phyloP scores from a whole-genome alignment of 2,113 vertebrate species.

The Psephotus haematonotus region DNA sequence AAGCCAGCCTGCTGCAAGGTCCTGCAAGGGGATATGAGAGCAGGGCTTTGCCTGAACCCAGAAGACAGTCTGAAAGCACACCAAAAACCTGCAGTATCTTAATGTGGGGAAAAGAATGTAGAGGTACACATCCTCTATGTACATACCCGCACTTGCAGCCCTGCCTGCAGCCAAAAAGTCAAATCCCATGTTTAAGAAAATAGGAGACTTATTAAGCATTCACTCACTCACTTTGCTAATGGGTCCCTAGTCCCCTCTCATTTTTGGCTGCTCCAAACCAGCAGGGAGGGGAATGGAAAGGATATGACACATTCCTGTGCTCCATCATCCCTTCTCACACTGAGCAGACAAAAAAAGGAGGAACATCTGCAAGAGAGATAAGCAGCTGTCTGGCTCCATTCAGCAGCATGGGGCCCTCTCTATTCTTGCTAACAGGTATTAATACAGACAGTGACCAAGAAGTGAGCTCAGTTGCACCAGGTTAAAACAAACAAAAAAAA shows the following conservation, averaged over 20 bases:
- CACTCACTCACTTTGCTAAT: not conserved
- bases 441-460: not conserved
- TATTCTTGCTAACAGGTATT: not conserved
- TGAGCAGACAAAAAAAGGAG: not conserved
- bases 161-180: not conserved
- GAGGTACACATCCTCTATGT: not conserved
- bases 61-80: not conserved
- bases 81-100: not conserved
- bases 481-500: not conserved
- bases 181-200: not conserved
- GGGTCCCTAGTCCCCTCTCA: not conserved
- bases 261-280: constrained; percentile 5
- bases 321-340: not conserved
- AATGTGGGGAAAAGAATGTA: not conserved
- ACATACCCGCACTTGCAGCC: not conserved
- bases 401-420: not conserved
- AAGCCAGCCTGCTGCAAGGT: not conserved
- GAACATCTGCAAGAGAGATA: constrained; percentile 59
- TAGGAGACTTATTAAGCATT: not conserved
- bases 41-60: not conserved
- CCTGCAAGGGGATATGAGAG: not conserved
- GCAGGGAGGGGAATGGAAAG: constrained; percentile 24
- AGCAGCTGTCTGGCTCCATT: constrained; percentile 9
- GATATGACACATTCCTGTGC: not conserved
- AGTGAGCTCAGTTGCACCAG: not conserved